Evolutionary conservation across 30 jellyfish, hydroid and myxozoan genomes (phyloP).

Genomic region (Thelohanellus kitauei): DNA sequence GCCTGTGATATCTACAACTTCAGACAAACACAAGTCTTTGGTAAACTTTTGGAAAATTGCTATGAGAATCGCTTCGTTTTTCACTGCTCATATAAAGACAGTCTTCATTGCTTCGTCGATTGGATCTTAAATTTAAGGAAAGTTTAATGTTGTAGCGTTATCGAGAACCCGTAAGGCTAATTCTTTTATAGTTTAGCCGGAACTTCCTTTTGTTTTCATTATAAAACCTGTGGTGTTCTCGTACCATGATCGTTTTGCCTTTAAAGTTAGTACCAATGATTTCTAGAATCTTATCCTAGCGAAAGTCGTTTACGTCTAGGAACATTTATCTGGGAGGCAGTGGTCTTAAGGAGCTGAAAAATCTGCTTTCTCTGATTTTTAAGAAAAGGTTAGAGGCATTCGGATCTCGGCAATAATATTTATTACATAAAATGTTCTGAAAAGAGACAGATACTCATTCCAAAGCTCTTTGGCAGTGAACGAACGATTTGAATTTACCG

Average conservation of each 20-base stretch:
- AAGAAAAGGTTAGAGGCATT: conserved; percentile 6
- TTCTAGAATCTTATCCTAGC: conserved; percentile 3
- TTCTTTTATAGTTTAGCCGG: conserved; percentile 13
- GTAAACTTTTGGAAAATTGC: conserved; percentile 1
- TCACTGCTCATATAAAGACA: conserved; percentile 8
- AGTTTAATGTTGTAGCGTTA: conserved; percentile 12
- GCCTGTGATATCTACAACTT: conserved; percentile 3
- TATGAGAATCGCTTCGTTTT: conserved; percentile 9
- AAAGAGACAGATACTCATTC: too few relatives aligned
- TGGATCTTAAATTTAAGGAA: conserved; percentile 9
- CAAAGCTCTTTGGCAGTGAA: too few relatives aligned
- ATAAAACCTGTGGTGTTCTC: conserved; percentile 16
- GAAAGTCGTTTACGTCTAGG: conserved; percentile 1
- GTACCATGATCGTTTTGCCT: conserved; percentile 9
- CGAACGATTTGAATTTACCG: too few relatives aligned
- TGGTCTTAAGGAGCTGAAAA: not conserved
- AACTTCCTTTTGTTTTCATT: conserved; percentile 1
- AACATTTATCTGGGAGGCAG: not conserved
- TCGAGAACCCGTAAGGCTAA: conserved; percentile 9
- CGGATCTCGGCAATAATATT: not conserved
- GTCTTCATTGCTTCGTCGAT: conserved; percentile 12
- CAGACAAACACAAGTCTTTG: conserved; percentile 2
- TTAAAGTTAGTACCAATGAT: conserved; percentile 4
- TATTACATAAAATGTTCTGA: conserved; percentile 5
- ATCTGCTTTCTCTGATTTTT: conserved; percentile 1